Evolutionary conservation across 1,140 invertebrate genomes (phyloP).

Genomic region (Tribolium castaneum): DNA sequence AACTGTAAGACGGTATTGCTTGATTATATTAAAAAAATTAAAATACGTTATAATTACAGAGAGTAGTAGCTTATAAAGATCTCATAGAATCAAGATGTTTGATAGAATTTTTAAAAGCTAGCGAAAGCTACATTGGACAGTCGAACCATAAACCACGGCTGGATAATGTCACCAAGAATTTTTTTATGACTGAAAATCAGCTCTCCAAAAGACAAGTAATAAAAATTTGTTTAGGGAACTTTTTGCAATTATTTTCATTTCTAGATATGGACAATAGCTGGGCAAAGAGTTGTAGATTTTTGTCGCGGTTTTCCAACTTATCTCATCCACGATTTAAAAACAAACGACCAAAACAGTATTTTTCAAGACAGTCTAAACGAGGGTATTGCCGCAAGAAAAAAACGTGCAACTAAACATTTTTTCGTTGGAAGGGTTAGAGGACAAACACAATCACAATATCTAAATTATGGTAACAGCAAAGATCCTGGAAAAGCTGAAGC

Average conservation of each 20-base stretch:
- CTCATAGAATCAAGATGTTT: constrained; percentile 55
- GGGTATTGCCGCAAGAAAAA: constrained; percentile 40
- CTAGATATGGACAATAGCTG: constrained; percentile 56
- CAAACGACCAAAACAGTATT: constrained; percentile 17
- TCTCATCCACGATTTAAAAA: constrained; percentile 50
- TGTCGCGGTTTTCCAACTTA: constrained; percentile 59
- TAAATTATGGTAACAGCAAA: constrained; percentile 72
- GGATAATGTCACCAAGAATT: constrained; percentile 47
- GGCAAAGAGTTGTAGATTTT: constrained; percentile 57
- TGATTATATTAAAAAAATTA: not conserved
- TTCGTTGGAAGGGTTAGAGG: constrained; percentile 65
- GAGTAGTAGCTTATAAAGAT: constrained; percentile 56
- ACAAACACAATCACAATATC: constrained; percentile 85
- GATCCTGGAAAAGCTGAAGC: constrained; percentile 81
- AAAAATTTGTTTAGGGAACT: not conserved
- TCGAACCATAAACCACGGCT: constrained; percentile 37
- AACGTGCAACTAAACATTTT: constrained; percentile 52
- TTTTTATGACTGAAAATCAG: constrained; percentile 48
- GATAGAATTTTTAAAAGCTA: constrained; percentile 52
- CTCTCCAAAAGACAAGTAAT: constrained; percentile 57
- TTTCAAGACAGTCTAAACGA: constrained; percentile 6
- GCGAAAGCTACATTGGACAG: constrained; percentile 51
- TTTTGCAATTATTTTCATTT: not conserved
- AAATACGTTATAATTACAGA: constrained; percentile 46
- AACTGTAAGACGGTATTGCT: constrained; percentile 51